A percentile compares a stretch with the other conserved stretches of the same genome.
These are phyloP conservation scores for Burhinus oedicnemus DNA, from an alignment of 2,113 vertebrate genomes.

Conservation along the genomic window DNA sequence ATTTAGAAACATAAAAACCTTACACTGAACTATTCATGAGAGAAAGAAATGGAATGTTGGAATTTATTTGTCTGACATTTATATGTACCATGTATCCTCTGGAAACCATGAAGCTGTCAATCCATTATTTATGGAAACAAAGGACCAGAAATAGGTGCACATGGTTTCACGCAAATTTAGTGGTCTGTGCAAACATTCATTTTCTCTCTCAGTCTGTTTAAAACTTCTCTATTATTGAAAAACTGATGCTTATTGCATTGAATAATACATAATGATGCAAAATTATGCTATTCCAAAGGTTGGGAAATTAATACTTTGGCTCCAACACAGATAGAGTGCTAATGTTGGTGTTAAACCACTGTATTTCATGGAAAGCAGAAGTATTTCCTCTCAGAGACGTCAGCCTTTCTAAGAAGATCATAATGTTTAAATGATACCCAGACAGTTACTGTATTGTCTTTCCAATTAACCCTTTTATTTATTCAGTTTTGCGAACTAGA, in stretches of 20 bases:
- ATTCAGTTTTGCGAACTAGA: slow-evolving; percentile 12
- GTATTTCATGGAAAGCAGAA: neutral
- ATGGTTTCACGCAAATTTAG: slow-evolving; percentile 47
- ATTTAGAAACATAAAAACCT: slow-evolving; percentile 42
- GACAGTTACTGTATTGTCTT: neutral
- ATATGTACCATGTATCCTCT: slow-evolving; percentile 9
- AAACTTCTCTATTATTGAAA: slow-evolving; percentile 51
- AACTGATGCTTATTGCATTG: slow-evolving; percentile 6
- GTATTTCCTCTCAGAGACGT: neutral
- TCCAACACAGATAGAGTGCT: neutral
- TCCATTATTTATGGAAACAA: slow-evolving; percentile 66
- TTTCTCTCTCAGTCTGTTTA: slow-evolving; percentile 26
- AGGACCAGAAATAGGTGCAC: slow-evolving; percentile 60
- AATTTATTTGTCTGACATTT: slow-evolving; percentile 54
- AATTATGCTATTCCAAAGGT: slow-evolving; percentile 30
- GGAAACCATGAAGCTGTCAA: slow-evolving; percentile 39
- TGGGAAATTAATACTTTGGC: neutral
- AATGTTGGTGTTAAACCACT: slow-evolving; percentile 23
- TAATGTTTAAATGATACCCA: neutral
- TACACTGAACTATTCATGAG: neutral
- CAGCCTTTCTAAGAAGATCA: slow-evolving; percentile 9
- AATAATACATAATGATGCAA: slow-evolving; percentile 16
- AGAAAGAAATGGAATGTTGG: neutral
- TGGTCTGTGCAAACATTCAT: slow-evolving; percentile 50
- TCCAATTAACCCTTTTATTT: slow-evolving; percentile 9